Conservation (phyloP, 2,113 vertebrate genomes). For the Zapus hudsonius region DNA sequence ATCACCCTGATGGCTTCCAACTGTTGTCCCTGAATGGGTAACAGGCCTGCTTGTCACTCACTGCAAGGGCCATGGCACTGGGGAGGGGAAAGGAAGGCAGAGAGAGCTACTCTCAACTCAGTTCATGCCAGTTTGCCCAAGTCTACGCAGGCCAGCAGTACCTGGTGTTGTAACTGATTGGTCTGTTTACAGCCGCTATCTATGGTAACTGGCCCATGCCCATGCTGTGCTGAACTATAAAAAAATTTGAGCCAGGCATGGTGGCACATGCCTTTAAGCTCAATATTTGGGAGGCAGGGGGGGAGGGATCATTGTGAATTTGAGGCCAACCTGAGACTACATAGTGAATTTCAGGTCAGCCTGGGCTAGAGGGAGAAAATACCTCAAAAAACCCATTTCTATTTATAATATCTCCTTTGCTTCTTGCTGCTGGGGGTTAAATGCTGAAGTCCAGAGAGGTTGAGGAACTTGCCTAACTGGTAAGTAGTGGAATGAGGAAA, state of each 20-base stretch:
- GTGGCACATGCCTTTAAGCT: too few species aligned
- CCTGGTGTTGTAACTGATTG: neutral
- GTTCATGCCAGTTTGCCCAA: neutral
- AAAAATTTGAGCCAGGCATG: too few species aligned
- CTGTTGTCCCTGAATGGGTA: neutral
- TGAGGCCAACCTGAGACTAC: too few species aligned
- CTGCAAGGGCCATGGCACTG: neutral
- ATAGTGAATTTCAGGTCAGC: too few species aligned
- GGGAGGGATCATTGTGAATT: too few species aligned
- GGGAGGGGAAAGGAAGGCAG: neutral
- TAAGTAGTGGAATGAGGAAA: neutral
- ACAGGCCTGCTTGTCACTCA: neutral
- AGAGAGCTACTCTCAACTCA: accelerated
- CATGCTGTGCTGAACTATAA: neutral
- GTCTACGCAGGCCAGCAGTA: neutral
- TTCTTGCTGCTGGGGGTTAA: too few species aligned
- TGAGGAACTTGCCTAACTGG: neutral
- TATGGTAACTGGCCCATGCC: neutral
- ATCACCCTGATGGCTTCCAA: neutral
- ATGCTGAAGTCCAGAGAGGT: neutral
- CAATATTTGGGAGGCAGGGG: too few species aligned
- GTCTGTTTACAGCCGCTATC: neutral
- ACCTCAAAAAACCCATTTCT: too few species aligned
- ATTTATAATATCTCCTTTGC: neutral
- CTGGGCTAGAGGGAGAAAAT: too few species aligned